Percentiles rank a stretch among this genome's conserved stretches.
Evolutionary conservation across 2,888 invertebrate species (phyloP).

Genomic region (Calameuta filiformis): DNA sequence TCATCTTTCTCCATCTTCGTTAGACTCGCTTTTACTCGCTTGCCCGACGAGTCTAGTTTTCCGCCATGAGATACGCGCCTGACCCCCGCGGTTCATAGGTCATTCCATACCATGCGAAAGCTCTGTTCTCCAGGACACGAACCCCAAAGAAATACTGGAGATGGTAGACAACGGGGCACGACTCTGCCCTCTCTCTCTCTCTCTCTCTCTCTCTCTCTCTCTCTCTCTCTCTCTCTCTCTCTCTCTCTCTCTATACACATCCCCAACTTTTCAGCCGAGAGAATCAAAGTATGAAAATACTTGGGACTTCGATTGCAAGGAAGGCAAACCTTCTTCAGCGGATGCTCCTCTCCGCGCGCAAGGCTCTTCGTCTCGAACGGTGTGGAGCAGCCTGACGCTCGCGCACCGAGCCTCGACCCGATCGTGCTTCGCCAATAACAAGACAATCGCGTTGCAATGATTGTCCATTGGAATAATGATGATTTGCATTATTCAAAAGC

Average conservation of each 20-base stretch:
- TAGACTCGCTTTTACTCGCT: background rate
- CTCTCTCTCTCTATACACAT: background rate
- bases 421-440: constrained; percentile 41
- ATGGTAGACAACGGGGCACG: background rate
- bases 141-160: background rate
- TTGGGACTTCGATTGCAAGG: no score
- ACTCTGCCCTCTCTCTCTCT: constrained; percentile 29
- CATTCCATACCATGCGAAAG: background rate
- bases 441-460: constrained; percentile 55
- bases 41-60: background rate
- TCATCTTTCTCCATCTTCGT: no score
- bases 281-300: no score
- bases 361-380: no score
- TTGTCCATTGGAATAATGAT: constrained; percentile 45
- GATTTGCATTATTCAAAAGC: constrained; percentile 55
- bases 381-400: background rate
- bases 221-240: background rate
- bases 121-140: background rate
- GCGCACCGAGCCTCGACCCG: constrained; percentile 11
- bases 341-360: no score
- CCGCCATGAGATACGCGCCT: background rate
- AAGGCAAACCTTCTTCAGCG: no score
- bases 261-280: constrained; percentile 6
- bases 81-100: background rate
- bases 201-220: background rate